These are phyloP conservation scores for Magallana gigas DNA, from an alignment of 1,140 invertebrate genomes.

Conservation along the genomic window DNA sequence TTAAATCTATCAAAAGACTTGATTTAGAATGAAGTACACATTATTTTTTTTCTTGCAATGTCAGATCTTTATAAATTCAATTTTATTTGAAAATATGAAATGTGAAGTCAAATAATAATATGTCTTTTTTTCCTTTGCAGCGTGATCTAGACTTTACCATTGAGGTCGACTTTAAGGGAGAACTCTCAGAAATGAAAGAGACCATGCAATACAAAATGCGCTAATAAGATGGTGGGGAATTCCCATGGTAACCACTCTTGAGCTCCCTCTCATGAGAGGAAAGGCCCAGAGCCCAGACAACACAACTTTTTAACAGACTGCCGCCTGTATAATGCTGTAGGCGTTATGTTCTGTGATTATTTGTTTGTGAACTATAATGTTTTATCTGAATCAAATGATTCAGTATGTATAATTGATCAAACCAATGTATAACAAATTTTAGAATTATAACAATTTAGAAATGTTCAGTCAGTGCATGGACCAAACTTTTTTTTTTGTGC, in stretches of 20 bases:
- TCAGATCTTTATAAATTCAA: no score
- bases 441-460: not conserved
- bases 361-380: slow-evolving; percentile 6
- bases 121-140: slow-evolving; percentile 66
- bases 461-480: not conserved
- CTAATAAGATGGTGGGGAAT: slow-evolving; percentile 81
- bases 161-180: slow-evolving; percentile 96
- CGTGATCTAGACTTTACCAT: slow-evolving; percentile 98
- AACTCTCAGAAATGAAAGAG: slow-evolving; percentile 93
- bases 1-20: no score
- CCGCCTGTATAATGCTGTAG: not conserved
- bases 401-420: not conserved
- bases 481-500: not conserved
- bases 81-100: no score
- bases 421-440: not conserved
- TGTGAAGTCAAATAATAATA: not conserved
- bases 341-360: not conserved
- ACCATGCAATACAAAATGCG: slow-evolving; percentile 98
- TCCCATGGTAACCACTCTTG: not conserved
- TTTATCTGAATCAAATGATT: slow-evolving; percentile 6
- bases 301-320: not conserved
- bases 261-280: not conserved
- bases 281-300: not conserved
- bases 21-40: no score
- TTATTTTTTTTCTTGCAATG: no score